A percentile compares a stretch with the other conserved stretches of the same genome.
phyloP scores from a whole-genome alignment of 2,113 vertebrate genomes.

The Lycocorax pyrrhopterus region DNA sequence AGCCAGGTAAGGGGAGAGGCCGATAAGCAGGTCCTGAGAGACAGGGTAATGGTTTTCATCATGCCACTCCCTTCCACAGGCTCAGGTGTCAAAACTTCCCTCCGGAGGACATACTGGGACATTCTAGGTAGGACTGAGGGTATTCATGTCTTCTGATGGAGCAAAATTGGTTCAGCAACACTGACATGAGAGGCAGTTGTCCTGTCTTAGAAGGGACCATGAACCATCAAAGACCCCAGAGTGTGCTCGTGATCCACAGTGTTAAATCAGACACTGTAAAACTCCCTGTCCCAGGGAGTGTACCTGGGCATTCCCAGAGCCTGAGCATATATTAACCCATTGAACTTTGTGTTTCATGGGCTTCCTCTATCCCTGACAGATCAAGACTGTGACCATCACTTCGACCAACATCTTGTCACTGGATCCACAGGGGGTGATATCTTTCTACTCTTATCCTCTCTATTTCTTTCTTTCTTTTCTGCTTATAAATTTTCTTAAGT shows the following conservation, averaged over 20 bases:
- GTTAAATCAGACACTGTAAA: not conserved
- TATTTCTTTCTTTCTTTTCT: not conserved
- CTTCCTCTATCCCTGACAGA: not conserved
- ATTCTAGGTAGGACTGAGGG: not conserved
- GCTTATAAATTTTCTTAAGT: not conserved
- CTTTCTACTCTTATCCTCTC: not conserved
- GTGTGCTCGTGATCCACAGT: not conserved
- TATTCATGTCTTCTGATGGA: not conserved
- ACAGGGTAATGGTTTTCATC: not conserved
- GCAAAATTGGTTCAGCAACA: not conserved
- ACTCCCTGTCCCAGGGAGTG: not conserved
- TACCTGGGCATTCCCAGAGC: too few relatives aligned
- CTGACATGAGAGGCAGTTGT: not conserved
- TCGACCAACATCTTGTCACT: not conserved
- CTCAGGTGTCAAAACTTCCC: not conserved
- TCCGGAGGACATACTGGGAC: rapidly evolving
- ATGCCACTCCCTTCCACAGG: not conserved
- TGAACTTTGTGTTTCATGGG: not conserved
- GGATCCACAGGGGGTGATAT: not conserved
- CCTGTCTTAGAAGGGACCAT: too few relatives aligned
- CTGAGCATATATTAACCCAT: not conserved
- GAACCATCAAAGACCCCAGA: not conserved
- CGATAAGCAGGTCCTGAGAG: too few relatives aligned
- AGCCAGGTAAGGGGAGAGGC: not conserved
- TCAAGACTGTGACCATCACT: not conserved